Evolutionary conservation across 2,888 invertebrate species (phyloP), one percentile per base, ranked within the genome.

Genomic region (Acanthosepion pharaonis): DNA sequence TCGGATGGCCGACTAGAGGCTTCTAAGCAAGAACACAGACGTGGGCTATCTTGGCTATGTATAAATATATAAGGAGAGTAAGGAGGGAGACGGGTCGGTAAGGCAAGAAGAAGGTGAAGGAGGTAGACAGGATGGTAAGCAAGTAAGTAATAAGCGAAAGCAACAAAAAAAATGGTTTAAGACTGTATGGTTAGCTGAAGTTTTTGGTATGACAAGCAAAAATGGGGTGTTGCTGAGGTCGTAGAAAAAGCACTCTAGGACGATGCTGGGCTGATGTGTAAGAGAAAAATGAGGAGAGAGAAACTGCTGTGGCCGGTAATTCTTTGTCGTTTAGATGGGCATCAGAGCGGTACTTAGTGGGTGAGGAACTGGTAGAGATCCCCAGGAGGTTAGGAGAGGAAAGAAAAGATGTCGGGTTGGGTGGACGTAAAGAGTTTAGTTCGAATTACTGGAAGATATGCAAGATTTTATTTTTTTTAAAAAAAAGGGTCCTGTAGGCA

Each of bases 271-370:
- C 11, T n/a, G 78, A 78, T 78, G 33, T 33, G n/a, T 11, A 78
- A 78, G 33, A n/a, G 78, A 78, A 18, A 78, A 9, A n/a, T 11
- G 78, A 78, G n/a, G 78, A n/a, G 78, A 33, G 78, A 78, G 78
- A 15, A n/a, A 33, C 33, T n/a, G 18, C n/a, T n/a, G 33, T 18
- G 78, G 78, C n/a, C 78, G 18, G n/a, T 15, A n/a, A 1, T 78
- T n/a, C n/a, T 78, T 78, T 78, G 78, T n/a, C 78, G 78, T 33
- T n/a, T 78, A 78, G 78, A 78, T n/a, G 78, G 78, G 78, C 78
- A 78, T 78, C n/a, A 78, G 78, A 78, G 78, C 78, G 78, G n/a
- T 11, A 78, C 78, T n/a, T 33, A n/a, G 78, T 33, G n/a, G n/a
- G n/a, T 78, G 78, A 78, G 78, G 78, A 78, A 78, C 33, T 78